phyloP scores from a whole-genome alignment of 2,888 invertebrate species.

The Volucella inflata region DNA sequence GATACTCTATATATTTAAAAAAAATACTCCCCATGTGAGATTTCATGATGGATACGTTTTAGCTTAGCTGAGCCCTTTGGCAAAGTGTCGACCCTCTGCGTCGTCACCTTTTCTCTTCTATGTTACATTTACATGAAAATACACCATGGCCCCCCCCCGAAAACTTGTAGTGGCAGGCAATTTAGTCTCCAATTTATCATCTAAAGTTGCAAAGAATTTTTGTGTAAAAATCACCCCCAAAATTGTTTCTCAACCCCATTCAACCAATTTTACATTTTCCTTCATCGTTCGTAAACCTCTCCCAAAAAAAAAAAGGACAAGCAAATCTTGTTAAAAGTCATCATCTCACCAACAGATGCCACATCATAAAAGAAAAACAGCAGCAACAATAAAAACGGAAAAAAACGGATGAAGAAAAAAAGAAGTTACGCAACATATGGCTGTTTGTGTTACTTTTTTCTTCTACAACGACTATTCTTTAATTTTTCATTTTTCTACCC shows the following conservation, averaged over 20 bases:
- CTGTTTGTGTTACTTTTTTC: slow-evolving; percentile 38
- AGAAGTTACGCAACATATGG: slow-evolving; percentile 64
- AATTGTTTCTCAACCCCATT: slow-evolving; percentile 11
- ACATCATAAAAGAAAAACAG: slow-evolving; percentile 33
- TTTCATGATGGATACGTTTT: background rate
- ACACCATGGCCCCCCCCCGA: background rate
- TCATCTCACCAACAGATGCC: slow-evolving; percentile 66
- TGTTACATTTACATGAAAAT: background rate
- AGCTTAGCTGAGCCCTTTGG: background rate
- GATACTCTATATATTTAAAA: background rate
- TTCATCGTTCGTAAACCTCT: background rate
- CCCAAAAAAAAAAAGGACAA: slow-evolving; percentile 18
- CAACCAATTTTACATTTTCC: background rate
- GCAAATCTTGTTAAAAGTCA: slow-evolving; percentile 55
- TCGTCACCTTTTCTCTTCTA: background rate
- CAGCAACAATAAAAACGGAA: slow-evolving; percentile 34
- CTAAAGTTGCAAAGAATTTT: slow-evolving; percentile 31
- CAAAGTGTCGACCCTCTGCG: background rate
- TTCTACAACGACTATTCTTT: slow-evolving; percentile 33
- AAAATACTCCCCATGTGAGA: too few species aligned
- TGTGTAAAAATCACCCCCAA: slow-evolving; percentile 12
- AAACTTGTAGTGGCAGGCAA: slow-evolving; percentile 21
- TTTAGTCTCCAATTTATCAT: slow-evolving; percentile 57
- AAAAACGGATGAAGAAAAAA: slow-evolving; percentile 42
- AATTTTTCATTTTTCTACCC: slow-evolving; percentile 49